Evolutionary conservation across 1,140 invertebrate species (phyloP).

Genomic region (Platorchestia sp.): DNA sequence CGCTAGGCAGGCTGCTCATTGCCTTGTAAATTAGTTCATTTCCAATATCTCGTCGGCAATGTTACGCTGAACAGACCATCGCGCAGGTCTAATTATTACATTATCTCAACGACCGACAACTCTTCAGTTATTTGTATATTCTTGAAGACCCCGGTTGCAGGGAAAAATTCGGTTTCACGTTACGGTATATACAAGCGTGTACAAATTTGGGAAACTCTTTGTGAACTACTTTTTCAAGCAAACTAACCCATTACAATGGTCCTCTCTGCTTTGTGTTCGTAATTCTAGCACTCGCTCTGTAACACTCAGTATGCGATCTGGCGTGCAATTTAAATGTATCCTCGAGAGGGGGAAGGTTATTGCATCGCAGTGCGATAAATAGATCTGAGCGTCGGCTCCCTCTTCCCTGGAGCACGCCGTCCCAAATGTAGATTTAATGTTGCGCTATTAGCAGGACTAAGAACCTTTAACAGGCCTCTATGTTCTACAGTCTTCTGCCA

Average conservation of each 20-base stretch:
- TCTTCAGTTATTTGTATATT: too few species aligned
- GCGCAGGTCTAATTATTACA: not conserved
- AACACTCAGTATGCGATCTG: not conserved
- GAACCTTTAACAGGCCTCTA: slow-evolving; percentile 38
- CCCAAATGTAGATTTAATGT: slow-evolving; percentile 25
- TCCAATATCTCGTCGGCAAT: not conserved
- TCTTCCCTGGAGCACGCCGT: not conserved
- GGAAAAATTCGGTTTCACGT: not conserved
- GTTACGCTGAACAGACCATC: too few species aligned
- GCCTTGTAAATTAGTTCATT: not conserved
- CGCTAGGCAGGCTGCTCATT: not conserved
- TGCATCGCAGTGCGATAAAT: slow-evolving; percentile 20
- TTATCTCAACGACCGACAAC: not conserved
- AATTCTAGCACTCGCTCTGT: not conserved
- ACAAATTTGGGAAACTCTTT: too few species aligned
- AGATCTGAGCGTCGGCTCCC: not conserved
- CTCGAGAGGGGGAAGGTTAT: not conserved
- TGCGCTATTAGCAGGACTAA: slow-evolving; percentile 20
- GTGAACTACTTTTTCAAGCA: not conserved
- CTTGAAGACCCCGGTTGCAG: too few species aligned
- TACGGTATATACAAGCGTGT: too few species aligned
- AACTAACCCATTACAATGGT: not conserved
- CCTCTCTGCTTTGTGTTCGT: not conserved
- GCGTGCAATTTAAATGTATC: slow-evolving; percentile 24
- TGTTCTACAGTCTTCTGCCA: slow-evolving; percentile 35